Evolutionary conservation across 2,113 vertebrate genomes (phyloP).

Genomic region (Halcyon malimbica): DNA sequence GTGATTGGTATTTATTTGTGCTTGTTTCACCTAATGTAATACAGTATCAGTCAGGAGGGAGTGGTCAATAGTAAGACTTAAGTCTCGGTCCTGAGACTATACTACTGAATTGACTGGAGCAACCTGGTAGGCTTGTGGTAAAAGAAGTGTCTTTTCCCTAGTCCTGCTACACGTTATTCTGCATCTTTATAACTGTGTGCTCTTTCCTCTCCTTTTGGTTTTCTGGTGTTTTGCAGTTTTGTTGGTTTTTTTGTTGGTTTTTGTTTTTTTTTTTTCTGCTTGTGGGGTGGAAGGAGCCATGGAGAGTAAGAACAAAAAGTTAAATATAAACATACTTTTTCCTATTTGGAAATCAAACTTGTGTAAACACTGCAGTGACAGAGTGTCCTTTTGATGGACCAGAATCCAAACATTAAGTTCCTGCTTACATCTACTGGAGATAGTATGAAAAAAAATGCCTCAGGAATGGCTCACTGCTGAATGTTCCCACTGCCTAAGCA

Average conservation of each 20-base stretch:
- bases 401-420: neutral
- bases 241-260: no score
- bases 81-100: neutral
- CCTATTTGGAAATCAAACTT: neutral
- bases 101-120: neutral
- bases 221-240: no score
- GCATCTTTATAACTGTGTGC: neutral
- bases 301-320: neutral
- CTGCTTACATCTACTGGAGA: neutral
- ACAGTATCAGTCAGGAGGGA: neutral
- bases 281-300: neutral
- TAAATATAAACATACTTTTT: neutral
- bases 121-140: neutral
- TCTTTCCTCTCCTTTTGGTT: neutral
- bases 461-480: neutral
- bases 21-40: neutral
- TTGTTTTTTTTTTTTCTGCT: no score
- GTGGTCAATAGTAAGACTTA: neutral
- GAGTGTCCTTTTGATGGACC: neutral
- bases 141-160: neutral
- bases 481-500: neutral
- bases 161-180: neutral
- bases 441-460: neutral
- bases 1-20: neutral
- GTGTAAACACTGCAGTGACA: neutral